Percentiles rank a stretch among this genome's conserved stretches.
phyloP scores from a whole-genome alignment of 2,888 invertebrate genomes.

The Hemithea aestivaria region DNA sequence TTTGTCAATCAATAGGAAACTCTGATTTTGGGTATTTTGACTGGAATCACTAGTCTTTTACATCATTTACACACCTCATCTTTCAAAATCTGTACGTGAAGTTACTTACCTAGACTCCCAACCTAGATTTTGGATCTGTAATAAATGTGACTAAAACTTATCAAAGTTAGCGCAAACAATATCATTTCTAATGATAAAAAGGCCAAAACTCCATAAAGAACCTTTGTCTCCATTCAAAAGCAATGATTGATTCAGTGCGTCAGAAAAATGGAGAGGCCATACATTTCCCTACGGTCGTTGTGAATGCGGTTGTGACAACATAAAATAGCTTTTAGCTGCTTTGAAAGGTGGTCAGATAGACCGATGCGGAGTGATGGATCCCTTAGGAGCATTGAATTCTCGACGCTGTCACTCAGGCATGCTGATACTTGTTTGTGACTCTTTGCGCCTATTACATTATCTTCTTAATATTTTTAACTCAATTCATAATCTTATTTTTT shows the following conservation, averaged over 20 bases:
- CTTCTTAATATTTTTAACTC: too few species aligned
- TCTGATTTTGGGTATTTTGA: too few species aligned
- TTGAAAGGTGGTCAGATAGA: constrained; percentile 50
- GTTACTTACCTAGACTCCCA: too few species aligned
- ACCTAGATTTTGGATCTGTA: too few species aligned
- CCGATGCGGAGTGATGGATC: constrained; percentile 6
- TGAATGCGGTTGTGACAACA: constrained; percentile 42
- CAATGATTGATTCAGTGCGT: constrained; percentile 31
- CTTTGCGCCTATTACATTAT: not conserved
- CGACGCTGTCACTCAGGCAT: not conserved
- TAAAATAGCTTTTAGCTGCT: constrained; percentile 73
- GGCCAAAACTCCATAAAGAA: constrained; percentile 15
- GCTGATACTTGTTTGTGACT: not conserved
- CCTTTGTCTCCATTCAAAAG: constrained; percentile 24
- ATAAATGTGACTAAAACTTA: too few species aligned
- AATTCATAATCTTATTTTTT: too few species aligned
- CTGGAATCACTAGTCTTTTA: too few species aligned
- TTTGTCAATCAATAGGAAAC: too few species aligned
- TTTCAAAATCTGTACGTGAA: too few species aligned
- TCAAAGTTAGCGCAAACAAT: constrained; percentile 10
- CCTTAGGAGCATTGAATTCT: constrained; percentile 12
- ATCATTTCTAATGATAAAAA: constrained; percentile 11
- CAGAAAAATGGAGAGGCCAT: constrained; percentile 26
- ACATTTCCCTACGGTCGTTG: constrained; percentile 32
- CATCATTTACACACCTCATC: too few species aligned